phyloP scores from a whole-genome alignment of 2,113 vertebrate species.

The Cyanoramphus novaezelandiae region DNA sequence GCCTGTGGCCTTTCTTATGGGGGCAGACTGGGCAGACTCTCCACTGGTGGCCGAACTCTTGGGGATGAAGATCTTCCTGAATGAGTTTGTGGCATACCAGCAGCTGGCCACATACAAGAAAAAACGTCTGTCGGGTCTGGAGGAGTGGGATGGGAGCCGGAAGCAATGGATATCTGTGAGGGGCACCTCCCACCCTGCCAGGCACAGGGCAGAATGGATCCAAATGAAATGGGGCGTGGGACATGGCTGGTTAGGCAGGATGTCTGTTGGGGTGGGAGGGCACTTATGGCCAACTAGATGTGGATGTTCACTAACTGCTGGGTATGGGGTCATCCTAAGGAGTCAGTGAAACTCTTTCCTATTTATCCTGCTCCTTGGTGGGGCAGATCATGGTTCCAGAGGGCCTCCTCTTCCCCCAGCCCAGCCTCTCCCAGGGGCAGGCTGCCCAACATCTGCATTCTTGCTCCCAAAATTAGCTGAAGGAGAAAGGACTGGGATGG shows the following conservation, averaged over 20 bases:
- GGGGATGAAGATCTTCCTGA: conserved; percentile 92
- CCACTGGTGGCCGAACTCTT: conserved; percentile 86
- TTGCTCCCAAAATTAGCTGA: neutral
- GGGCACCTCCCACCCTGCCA: neutral
- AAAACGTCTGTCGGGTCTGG: conserved; percentile 77
- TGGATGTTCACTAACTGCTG: neutral
- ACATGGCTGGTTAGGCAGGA: neutral
- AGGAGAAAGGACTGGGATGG: neutral
- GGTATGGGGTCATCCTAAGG: neutral
- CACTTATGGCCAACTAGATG: neutral
- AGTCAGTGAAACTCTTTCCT: neutral
- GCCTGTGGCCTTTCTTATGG: conserved; percentile 93
- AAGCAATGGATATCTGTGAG: conserved; percentile 91
- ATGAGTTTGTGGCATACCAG: conserved; percentile 93
- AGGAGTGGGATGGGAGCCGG: conserved; percentile 60
- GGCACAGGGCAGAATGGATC: neutral
- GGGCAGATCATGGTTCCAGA: neutral
- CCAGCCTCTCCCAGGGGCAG: neutral
- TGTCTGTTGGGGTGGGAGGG: neutral
- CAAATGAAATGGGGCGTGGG: neutral
- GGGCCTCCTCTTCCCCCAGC: neutral
- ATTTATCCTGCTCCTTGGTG: neutral
- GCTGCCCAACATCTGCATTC: neutral
- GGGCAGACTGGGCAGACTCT: conserved; percentile 84
- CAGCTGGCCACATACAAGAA: conserved; percentile 80